Conservation (phyloP, 2,113 vertebrate species). For the Guaruba guarouba region DNA sequence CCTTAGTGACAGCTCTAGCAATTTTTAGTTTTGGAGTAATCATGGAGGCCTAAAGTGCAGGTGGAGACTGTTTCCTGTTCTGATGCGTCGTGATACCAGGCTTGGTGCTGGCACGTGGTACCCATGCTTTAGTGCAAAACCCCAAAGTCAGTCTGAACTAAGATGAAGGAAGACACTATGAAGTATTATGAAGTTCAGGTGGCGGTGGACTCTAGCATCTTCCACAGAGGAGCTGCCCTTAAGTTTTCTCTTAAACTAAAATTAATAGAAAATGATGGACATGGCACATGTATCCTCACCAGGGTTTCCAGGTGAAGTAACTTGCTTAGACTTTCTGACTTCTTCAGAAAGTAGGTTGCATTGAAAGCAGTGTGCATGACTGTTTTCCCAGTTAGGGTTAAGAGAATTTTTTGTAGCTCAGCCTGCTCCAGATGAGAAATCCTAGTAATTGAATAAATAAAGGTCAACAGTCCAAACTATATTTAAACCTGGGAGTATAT, state of each 20-base stretch:
- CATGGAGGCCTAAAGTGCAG: not conserved
- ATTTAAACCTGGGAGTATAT: slow-evolving; percentile 9
- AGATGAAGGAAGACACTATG: not conserved
- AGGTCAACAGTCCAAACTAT: slow-evolving; percentile 12
- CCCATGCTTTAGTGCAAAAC: not conserved
- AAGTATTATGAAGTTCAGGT: not conserved
- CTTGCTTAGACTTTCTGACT: not conserved
- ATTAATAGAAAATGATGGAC: not conserved
- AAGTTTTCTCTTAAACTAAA: not conserved
- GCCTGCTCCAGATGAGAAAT: not conserved
- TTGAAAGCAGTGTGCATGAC: not conserved
- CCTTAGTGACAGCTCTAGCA: not conserved
- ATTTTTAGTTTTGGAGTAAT: not conserved
- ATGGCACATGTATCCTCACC: not conserved
- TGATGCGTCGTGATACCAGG: not conserved
- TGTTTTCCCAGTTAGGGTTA: not conserved
- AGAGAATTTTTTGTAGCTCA: not conserved
- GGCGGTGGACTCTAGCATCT: not conserved
- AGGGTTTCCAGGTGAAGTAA: not conserved
- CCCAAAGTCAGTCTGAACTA: not conserved
- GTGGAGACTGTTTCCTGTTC: not conserved
- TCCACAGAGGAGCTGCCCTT: not conserved
- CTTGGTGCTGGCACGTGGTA: not conserved
- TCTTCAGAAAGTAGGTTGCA: not conserved
- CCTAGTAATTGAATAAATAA: slow-evolving; percentile 19